phyloP scores from a whole-genome alignment of 2,888 invertebrate species.

The Tachystola acroxantha region DNA sequence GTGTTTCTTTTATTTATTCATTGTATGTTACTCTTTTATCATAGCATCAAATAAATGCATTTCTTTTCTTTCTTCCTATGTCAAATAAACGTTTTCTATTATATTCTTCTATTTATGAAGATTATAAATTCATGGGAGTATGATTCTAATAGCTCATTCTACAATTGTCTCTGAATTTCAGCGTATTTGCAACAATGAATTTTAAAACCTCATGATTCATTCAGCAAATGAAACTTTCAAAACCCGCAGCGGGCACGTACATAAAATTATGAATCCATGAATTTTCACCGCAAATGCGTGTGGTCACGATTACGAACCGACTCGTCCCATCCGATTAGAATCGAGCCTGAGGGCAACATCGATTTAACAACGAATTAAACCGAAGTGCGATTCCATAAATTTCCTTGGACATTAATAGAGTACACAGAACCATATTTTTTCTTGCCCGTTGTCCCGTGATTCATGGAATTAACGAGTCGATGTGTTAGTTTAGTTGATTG shows the following conservation, averaged over 20 bases:
- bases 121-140: too few species aligned
- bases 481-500: neutral
- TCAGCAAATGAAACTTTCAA: too few species aligned
- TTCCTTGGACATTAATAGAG: constrained; percentile 40
- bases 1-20: too few species aligned
- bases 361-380: constrained; percentile 43
- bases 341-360: constrained; percentile 39
- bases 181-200: too few species aligned
- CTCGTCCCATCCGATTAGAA: constrained; percentile 45
- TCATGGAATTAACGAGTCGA: neutral
- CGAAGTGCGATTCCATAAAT: constrained; percentile 38
- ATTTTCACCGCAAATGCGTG: constrained; percentile 31
- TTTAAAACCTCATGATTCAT: too few species aligned
- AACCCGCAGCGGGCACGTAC: neutral
- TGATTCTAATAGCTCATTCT: too few species aligned
- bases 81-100: too few species aligned
- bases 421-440: constrained; percentile 6
- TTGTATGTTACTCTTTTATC: too few species aligned
- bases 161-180: too few species aligned
- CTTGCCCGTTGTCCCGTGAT: neutral
- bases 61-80: too few species aligned
- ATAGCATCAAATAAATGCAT: too few species aligned
- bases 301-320: constrained; percentile 44
- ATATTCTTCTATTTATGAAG: too few species aligned
- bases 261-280: neutral